Percentiles rank a stretch among this genome's conserved stretches.
Conservation (phyloP, 2,113 vertebrate species). For the Procavia capensis region DNA sequence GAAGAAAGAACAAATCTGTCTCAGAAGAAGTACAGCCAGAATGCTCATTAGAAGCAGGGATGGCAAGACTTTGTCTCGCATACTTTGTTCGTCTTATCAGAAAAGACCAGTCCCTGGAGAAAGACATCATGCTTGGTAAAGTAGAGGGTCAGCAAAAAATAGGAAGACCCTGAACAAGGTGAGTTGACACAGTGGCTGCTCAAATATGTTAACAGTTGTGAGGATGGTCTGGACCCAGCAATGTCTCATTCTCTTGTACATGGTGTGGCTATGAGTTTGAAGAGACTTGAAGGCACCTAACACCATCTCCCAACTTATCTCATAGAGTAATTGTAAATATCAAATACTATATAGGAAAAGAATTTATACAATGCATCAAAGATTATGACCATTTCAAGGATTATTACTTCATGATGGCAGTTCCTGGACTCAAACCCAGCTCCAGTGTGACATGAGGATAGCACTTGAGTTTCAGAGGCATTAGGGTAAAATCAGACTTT, state of each 20-base stretch:
- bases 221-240: not conserved
- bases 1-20: not conserved
- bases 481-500: not conserved
- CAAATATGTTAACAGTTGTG: not conserved
- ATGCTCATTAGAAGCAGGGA: not conserved
- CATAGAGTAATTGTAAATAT: not conserved
- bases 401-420: rapidly evolving
- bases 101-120: not conserved
- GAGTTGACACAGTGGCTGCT: not conserved
- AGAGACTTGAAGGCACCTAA: not conserved
- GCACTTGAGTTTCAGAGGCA: not conserved
- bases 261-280: not conserved
- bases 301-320: not conserved
- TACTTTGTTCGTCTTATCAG: not conserved
- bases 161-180: not conserved
- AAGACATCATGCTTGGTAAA: not conserved
- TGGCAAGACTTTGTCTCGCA: not conserved
- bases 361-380: not conserved
- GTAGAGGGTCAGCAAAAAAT: not conserved
- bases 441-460: not conserved
- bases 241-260: not conserved
- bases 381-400: not conserved
- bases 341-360: not conserved
- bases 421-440: not conserved
- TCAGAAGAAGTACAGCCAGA: not conserved